phyloP scores from a whole-genome alignment of 1,140 invertebrate species.

The Danaus melanippus region DNA sequence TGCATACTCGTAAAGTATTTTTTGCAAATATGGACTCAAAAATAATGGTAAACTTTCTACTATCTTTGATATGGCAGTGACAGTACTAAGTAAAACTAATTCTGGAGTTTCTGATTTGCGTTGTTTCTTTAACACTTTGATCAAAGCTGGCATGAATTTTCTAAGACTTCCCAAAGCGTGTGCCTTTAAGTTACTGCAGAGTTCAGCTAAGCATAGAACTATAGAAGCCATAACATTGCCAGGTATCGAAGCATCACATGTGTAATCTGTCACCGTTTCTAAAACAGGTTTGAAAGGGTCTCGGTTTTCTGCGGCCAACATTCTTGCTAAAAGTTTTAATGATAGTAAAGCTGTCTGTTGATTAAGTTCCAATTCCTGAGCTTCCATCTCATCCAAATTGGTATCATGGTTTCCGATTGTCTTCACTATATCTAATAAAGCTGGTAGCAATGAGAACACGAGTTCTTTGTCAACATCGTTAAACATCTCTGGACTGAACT shows the following conservation, averaged over 20 bases:
- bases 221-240: slow-evolving; percentile 81
- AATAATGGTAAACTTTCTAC: slow-evolving; percentile 86
- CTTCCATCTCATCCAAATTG: slow-evolving; percentile 50
- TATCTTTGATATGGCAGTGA: slow-evolving; percentile 85
- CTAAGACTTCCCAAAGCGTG: slow-evolving; percentile 81
- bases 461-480: slow-evolving; percentile 62
- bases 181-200: slow-evolving; percentile 81
- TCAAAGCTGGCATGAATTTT: slow-evolving; percentile 85
- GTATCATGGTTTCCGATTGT: slow-evolving; percentile 67
- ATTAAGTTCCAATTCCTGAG: slow-evolving; percentile 75
- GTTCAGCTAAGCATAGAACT: slow-evolving; percentile 86
- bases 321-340: slow-evolving; percentile 84
- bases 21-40: slow-evolving; percentile 86
- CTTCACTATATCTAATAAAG: slow-evolving; percentile 76
- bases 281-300: slow-evolving; percentile 78
- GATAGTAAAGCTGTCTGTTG: slow-evolving; percentile 87
- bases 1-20: slow-evolving; percentile 79
- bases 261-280: slow-evolving; percentile 75
- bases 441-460: slow-evolving; percentile 74
- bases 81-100: slow-evolving; percentile 71
- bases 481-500: slow-evolving; percentile 77
- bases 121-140: slow-evolving; percentile 74
- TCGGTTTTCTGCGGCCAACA: slow-evolving; percentile 76
- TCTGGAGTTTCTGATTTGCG: slow-evolving; percentile 67
- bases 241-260: slow-evolving; percentile 74